Base-by-base conservation (phyloP, 2,888 invertebrate species). In the Ischnura elegans region DNA sequence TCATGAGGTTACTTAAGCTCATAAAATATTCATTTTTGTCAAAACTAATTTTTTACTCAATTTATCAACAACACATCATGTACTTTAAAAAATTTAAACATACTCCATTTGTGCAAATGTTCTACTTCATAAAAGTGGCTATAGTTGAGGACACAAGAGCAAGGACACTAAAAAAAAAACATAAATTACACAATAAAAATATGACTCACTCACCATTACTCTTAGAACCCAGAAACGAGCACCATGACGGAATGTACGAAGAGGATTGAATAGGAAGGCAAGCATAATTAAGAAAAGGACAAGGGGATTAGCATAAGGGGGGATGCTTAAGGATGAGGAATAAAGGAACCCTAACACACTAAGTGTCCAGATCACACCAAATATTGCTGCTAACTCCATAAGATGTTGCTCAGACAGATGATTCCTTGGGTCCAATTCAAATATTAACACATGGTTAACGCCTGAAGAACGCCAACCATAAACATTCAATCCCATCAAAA, bases 361-460 rank as follows among this genome's bases (percentile, higher is more conserved):
- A 5, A 99, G 96, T 0, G 98, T 98, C 99, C 99, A 99, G 1
- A 99, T 97, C 0, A 99, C 99, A 13, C 99, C 99, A 94, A 99
- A 98, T 93, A 99, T 98, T 0, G 99, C 98, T 0, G 99, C 98
- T 95, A 99, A 96, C 96, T 99, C 99, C 97, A 99, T 98, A 84
- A 99, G 96, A 96, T 99, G 98, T 95, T 99, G 99, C 95, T 99
- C 99, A 0, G 98, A 98, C 0, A 98, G 96, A 96, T 99, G 99
- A 96, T 99, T 99, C 94, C 99, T 96, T 0, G 99, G 99, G 96
- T 99, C 99, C 95, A 99, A 96, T 96, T 99, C 99, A 96, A 99
- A 99, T 95, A 99, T 99, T 2, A 99, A 97, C 0, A 99, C 99
- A 95, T 99, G 99, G 96, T 99, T 99, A n/a, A 99, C 99, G 4